These are phyloP conservation scores for Sminthurinus aureus DNA, from an alignment of 2,888 invertebrate genomes.

Conservation along the genomic window DNA sequence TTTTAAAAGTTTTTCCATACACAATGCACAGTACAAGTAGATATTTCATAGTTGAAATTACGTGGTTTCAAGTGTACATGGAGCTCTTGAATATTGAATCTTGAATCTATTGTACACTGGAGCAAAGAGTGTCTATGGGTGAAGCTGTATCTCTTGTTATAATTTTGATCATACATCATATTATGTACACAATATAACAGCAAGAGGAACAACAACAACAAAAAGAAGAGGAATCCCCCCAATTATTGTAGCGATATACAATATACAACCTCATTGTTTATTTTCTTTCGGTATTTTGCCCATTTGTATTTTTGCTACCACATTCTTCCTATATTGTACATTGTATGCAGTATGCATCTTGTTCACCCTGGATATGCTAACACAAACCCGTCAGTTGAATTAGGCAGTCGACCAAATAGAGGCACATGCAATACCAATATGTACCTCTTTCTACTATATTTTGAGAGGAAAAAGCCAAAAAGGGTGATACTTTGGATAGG, in stretches of 20 bases:
- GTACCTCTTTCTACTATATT: background rate
- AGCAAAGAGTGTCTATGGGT: no score
- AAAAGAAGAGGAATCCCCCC: no score
- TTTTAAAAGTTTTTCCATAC: conserved; percentile 2
- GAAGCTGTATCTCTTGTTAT: no score
- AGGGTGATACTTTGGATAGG: conserved; percentile 33
- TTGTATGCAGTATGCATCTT: background rate
- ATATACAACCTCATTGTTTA: background rate
- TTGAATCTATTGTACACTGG: no score
- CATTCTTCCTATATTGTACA: background rate
- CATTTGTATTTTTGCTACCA: background rate
- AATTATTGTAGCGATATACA: background rate
- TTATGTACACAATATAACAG: no score
- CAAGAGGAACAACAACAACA: no score
- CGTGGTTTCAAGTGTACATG: background rate
- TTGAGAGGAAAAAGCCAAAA: conserved; percentile 20
- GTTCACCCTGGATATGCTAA: background rate
- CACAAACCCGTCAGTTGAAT: background rate
- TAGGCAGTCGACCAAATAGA: background rate
- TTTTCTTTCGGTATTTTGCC: background rate
- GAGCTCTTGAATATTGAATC: no score
- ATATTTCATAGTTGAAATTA: background rate
- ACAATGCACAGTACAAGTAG: background rate
- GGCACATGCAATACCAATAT: background rate
- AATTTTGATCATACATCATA: no score